These are phyloP conservation scores for Bradypodion ventrale DNA, from an alignment of 2,797 vertebrate genomes.

Conservation along the genomic window DNA sequence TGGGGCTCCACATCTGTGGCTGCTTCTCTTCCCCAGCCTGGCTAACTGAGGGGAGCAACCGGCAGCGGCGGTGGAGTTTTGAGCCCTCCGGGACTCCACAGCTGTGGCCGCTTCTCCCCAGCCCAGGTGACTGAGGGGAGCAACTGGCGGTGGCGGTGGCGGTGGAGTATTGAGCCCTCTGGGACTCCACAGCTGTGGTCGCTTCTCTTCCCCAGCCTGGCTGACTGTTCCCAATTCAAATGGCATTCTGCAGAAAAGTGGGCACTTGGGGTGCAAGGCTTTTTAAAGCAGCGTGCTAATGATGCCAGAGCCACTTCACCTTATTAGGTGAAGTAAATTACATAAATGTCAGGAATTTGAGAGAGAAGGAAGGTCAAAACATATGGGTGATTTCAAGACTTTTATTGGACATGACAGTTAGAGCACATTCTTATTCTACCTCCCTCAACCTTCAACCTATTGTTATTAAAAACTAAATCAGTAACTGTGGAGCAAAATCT, in stretches of 20 bases:
- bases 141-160: too few relatives aligned
- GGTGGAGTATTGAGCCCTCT: too few relatives aligned
- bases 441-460: not conserved
- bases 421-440: not conserved
- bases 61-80: too few relatives aligned
- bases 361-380: not conserved
- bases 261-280: not conserved
- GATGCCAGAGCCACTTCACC: not conserved
- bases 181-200: too few relatives aligned
- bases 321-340: not conserved
- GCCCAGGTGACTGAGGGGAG: too few relatives aligned
- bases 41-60: too few relatives aligned
- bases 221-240: not conserved
- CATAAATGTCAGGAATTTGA: not conserved
- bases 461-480: slow-evolving; percentile 11
- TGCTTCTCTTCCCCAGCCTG: too few relatives aligned
- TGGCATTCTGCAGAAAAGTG: not conserved
- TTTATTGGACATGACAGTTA: not conserved
- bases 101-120: too few relatives aligned
- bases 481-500: slow-evolving; percentile 2
- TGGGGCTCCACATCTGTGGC: too few relatives aligned
- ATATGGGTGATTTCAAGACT: not conserved
- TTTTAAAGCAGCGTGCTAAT: not conserved
- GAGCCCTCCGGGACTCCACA: too few relatives aligned
- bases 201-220: too few relatives aligned